Evolutionary conservation across 2,797 vertebrate genomes (phyloP).

Genomic region (Manis javanica): DNA sequence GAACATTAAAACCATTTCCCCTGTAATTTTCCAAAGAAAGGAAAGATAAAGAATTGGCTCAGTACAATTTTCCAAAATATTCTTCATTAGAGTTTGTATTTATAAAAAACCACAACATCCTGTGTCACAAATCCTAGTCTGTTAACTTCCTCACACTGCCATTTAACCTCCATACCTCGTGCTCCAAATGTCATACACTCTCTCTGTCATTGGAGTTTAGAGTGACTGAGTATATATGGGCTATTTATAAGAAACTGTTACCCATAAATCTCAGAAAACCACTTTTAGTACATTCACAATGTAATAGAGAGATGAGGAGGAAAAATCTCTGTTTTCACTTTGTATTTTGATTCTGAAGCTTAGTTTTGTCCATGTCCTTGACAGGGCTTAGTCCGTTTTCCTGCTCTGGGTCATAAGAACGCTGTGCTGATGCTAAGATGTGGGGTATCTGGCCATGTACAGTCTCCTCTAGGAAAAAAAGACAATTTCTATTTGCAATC

Average conservation of each 20-base stretch:
- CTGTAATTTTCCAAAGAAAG: background rate
- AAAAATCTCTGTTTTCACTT: background rate
- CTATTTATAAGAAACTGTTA: background rate
- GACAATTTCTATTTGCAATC: background rate
- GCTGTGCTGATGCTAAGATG: background rate
- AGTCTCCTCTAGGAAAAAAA: background rate
- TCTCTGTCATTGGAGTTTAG: background rate
- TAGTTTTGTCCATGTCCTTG: background rate
- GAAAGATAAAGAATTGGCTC: background rate
- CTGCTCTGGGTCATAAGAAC: background rate
- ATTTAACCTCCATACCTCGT: background rate
- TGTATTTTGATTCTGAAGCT: slow-evolving; percentile 13
- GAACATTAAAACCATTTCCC: background rate
- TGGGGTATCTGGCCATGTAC: background rate
- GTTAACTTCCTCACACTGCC: background rate
- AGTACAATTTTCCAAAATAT: background rate
- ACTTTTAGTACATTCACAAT: slow-evolving; percentile 1
- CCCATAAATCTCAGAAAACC: background rate
- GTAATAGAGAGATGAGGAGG: background rate
- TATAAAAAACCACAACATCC: background rate
- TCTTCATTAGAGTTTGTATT: background rate
- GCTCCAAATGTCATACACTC: slow-evolving; percentile 6
- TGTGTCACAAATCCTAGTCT: background rate
- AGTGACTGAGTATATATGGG: background rate
- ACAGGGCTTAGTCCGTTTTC: background rate